Percentiles rank a stretch among this genome's conserved stretches.
phyloP scores from a whole-genome alignment of 2,888 invertebrate genomes.

The Cryptus armator region DNA sequence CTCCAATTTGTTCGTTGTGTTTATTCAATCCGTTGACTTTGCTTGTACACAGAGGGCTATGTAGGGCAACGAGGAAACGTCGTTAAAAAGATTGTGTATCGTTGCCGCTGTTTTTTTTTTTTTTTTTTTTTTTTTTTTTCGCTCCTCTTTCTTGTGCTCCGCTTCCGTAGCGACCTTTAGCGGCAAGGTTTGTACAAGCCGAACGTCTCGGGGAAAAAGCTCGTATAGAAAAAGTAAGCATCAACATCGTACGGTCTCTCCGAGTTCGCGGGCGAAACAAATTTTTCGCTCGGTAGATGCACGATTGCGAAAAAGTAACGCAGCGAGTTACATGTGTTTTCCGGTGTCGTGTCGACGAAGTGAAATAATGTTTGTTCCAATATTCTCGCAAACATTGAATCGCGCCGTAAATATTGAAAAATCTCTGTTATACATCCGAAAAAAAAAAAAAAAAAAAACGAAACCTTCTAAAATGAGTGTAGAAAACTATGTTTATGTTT shows the following conservation, averaged over 20 bases:
- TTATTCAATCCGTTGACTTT: constrained; percentile 53
- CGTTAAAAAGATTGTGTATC: constrained; percentile 46
- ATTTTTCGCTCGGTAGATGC: not conserved
- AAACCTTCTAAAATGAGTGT: not conserved
- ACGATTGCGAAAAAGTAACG: not conserved
- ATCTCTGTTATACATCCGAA: too few relatives aligned
- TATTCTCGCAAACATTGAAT: not conserved
- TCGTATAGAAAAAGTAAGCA: not conserved
- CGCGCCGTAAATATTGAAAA: not conserved
- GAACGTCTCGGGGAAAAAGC: not conserved
- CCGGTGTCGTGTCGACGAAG: not conserved
- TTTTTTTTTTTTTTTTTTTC: not conserved
- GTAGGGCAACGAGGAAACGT: constrained; percentile 4
- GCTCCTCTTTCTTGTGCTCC: not conserved
- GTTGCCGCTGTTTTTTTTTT: not conserved
- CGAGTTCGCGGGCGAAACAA: not conserved
- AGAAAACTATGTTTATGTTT: not conserved
- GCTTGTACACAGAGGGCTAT: constrained; percentile 22
- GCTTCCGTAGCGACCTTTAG: not conserved
- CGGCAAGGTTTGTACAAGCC: not conserved
- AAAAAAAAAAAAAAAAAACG: too few relatives aligned
- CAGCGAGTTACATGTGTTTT: not conserved
- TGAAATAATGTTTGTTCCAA: constrained; percentile 22
- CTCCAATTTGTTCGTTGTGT: constrained; percentile 52
- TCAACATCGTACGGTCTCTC: not conserved